Percentiles rank a stretch among this genome's conserved stretches.
These are phyloP conservation scores for Campylomormyrus tamandua DNA, from an alignment of 2,113 vertebrate species.

Conservation along the genomic window DNA sequence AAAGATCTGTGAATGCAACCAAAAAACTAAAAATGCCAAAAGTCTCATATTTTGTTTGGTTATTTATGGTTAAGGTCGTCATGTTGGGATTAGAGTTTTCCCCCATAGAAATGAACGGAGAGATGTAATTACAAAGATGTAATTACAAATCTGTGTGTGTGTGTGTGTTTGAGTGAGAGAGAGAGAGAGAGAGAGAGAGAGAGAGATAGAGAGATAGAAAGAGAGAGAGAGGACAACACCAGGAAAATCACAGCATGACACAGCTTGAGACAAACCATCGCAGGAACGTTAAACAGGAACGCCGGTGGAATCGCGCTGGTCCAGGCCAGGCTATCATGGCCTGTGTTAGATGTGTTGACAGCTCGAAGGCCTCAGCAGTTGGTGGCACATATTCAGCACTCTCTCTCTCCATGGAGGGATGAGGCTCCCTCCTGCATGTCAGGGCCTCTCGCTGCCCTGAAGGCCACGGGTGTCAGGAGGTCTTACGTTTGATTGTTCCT, in stretches of 20 bases:
- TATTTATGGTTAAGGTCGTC: not conserved
- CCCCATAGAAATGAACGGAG: not conserved
- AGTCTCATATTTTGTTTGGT: not conserved
- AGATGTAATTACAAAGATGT: not conserved
- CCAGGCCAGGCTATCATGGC: not conserved
- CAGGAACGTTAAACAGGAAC: not conserved
- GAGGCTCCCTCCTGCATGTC: constrained; percentile 3
- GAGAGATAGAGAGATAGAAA: not conserved
- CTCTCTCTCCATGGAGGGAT: constrained; percentile 33
- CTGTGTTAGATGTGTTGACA: not conserved
- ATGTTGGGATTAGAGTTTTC: not conserved
- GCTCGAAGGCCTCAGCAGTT: not conserved
- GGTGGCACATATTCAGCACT: not conserved
- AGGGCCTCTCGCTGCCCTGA: not conserved
- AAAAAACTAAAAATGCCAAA: not conserved
- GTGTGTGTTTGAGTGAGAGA: no score
- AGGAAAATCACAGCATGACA: not conserved
- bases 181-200: not conserved
- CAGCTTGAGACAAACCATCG: not conserved
- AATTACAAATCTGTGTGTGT: not conserved
- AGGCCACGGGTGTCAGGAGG: not conserved
- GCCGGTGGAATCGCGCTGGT: not conserved
- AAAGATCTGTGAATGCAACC: not conserved
- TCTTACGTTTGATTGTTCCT: constrained; percentile 45
- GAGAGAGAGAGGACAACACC: not conserved